phyloP scores from a whole-genome alignment of 2,113 vertebrate species.

The Lepisosteus oculatus region DNA sequence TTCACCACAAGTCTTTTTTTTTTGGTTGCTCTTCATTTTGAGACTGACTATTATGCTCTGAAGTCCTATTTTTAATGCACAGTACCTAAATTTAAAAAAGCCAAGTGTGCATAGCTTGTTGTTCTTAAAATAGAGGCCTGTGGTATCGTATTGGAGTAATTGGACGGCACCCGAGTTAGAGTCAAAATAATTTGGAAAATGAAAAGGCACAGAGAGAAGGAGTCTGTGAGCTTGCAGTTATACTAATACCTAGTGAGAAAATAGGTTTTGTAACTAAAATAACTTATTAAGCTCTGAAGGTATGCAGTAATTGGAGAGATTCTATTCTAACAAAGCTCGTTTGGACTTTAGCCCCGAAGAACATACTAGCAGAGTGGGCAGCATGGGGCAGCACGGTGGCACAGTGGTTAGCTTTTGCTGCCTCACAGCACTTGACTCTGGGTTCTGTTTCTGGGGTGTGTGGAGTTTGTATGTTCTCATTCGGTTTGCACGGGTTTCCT shows the following conservation, averaged over 20 bases:
- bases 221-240: slow-evolving; percentile 15
- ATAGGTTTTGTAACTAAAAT: slow-evolving; percentile 20
- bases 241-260: slow-evolving; percentile 1
- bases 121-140: slow-evolving; percentile 19
- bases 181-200: slow-evolving; percentile 15
- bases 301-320: no score
- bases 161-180: slow-evolving; percentile 17
- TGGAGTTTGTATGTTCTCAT: no score
- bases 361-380: no score
- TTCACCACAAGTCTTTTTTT: slow-evolving; percentile 29
- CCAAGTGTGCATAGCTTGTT: slow-evolving; percentile 22
- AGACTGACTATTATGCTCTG: slow-evolving; percentile 14
- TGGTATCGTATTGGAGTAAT: slow-evolving; percentile 29
- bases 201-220: slow-evolving; percentile 11
- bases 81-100: slow-evolving; percentile 24
- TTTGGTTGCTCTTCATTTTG: slow-evolving; percentile 23
- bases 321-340: no score
- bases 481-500: no score
- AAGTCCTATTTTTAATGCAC: slow-evolving; percentile 17
- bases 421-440: no score
- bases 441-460: no score
- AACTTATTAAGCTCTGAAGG: slow-evolving; percentile 3
- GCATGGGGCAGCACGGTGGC: no score
- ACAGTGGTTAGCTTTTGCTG: no score
- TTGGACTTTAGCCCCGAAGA: no score